Evolutionary conservation across 2,888 invertebrate species (phyloP), one percentile per base, ranked within the genome.

Genomic region (Helicoverpa assulta): DNA sequence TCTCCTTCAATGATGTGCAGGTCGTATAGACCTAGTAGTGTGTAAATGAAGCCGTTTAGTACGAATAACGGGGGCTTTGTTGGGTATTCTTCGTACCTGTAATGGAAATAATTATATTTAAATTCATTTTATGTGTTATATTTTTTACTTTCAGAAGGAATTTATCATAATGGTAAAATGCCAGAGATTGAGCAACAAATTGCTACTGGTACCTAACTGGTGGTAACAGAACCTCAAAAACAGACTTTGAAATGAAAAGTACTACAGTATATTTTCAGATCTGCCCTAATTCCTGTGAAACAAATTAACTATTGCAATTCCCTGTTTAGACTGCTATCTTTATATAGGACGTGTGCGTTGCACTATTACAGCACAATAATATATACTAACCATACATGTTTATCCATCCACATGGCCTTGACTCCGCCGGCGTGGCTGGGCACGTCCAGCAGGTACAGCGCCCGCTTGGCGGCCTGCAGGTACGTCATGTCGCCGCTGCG

Each of bases 21-120:
- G 96, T 99, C 99, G 92, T 99, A 99, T 14, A 99, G 96, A 1
- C 99, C 99, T 69, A 99, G 96, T 8, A 99, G 96, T 0, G 99
- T 98, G 95, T 99, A 99, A 86, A 99, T 99, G 95, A 99, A 99
- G 54, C 99, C 99, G 94, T 99, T 99, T 29, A 99, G 97, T 14
- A 99, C 99, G 94, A 99, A 99, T 0, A 98, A 97, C 5, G 99
- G 97, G 0, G 99, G 99, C 65, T 97, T 97, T 0, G 99, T 99
- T 0, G 99, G 99, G 93, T 99, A 99, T 91, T 99, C 99, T 91
- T 99, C 99, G 91, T 99, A 99, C 98, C 98, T 97, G 69, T 12
- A 66, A 74, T 55, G 7, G 5, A 0, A 37, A 37, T 37, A 37
- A 37, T 6, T 33, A 8, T 33, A 33, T 33, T 8, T 33, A n/a